Base-by-base conservation (phyloP, 2,797 vertebrate species). In the Pseudochirops cupreus region DNA sequence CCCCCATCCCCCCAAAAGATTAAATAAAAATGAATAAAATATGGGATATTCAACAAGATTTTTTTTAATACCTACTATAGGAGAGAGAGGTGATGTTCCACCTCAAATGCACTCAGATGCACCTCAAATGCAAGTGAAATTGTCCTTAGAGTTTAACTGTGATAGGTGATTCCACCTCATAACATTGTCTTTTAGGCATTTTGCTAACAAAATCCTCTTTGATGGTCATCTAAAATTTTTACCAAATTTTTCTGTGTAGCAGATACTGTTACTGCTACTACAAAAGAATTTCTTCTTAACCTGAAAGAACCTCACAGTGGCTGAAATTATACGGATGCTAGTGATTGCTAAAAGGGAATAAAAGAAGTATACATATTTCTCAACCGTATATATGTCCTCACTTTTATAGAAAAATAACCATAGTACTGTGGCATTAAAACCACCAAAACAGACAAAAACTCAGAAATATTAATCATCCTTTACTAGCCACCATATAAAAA, bases 141-240 rank as follows among this genome's bases (percentile, higher is more conserved):
- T 7, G 0, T 14, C 55, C 92, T 53, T 91, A 28, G 91, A 87
- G 52, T 74, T 74, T 74, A n/a, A 74, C 5, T 74, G 6, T 74
- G 74, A 57, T 82, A 90, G 2, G 50, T 33, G 14, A 82, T 1
- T 52, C 82, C 31, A 59, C 16, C 16, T 94, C 94, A 53, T 11
- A 55, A 74, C 18, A 90, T 94, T 46, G 56, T 3, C 29, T n/a
- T 93, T 46, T 74, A 58, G 92, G 10, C 89, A 74, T 21, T 94
- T 95, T 21, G 67, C 31, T 54, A 95, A 7, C 62, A 92, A 16
- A 53, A 94, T 52, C 39, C 58, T 94, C 67, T 58, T 13, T 11
- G 74, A 54, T 82, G 5, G 56, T 9, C 31, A 93, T 67, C 13
- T 39, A 95, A 94, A 67, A 87, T 62, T 21, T 53, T 74, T n/a